Base-by-base conservation (phyloP, 2,113 vertebrate species). In the Caloenas nicobarica region DNA sequence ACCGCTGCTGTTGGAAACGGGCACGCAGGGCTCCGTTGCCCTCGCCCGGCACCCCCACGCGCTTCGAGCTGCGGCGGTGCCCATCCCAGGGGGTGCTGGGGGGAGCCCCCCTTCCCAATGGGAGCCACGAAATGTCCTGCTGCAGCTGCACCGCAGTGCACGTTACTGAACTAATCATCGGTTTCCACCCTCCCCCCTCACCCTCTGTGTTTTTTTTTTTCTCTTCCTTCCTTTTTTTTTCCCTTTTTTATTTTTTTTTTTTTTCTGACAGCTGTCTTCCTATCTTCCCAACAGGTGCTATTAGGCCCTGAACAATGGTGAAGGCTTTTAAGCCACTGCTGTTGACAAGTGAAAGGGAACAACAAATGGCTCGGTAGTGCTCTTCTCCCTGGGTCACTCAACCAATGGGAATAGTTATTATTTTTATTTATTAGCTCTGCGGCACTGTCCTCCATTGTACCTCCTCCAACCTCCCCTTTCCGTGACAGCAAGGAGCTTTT, bases 361-460 rank as follows among this genome's bases (percentile, higher is more conserved):
- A 99, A 98, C 98, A 99, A 98, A 99, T 98, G 98, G 98, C 98
- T 97, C 50, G 51, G 88, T 97, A 95, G 94, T 91, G 96, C 97
- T 97, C 94, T 97, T 97, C 97, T 98, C 97, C 94, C 97, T 87
- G 96, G 98, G 97, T 98, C 98, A 98, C 96, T 98, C 97, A 97
- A 94, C 96, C 97, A 98, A 96, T 82, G 89, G 97, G 98, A 98
- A 98, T 97, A 98, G 98, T 98, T 98, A 98, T 98, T 98, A 98
- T 98, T 98, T 98, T 98, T 99, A 98, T 99, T 99, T 98, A 98
- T 99, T 98, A 98, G 98, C 98, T 98, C 97, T 96, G 97, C 97
- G 80, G 97, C 97, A 97, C 98, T 98, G 98, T 98, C 98, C 97
- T 98, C 98, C 95, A 69, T 89, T 96, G 90, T 89, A 65, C 69